Evolutionary conservation across 2,113 vertebrate genomes (phyloP), one percentile per base, ranked within the genome.

Genomic region (Mesembrinibis cayennensis): DNA sequence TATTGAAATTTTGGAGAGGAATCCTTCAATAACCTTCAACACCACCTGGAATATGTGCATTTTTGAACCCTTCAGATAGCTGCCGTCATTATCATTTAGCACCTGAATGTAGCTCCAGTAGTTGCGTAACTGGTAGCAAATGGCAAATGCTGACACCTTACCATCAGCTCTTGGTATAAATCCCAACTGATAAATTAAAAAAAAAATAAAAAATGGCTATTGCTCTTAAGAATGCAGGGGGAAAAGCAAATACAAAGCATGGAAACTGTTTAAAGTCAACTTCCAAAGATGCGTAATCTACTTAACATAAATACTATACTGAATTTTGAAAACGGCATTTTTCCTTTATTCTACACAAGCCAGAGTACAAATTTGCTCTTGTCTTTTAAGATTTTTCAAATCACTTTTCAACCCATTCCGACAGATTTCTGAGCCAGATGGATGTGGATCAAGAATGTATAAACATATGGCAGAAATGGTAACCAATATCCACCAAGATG

Each of bases 401-500:
- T 70, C 44, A 56, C 27, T 92, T 92, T 76, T 89, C 61, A 92
- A 65, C 23, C n/a, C 11, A 71, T 55, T 78, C 80, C 2, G 2
- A 61, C 16, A 56, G 81, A 91, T 78, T 96, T 91, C 69, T 69
- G 32, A 52, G 61, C 70, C 96, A 96, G 84, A 91, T 91, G 91
- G 89, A 89, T 50, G 38, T 62, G 49, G 45, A 87, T 79, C 81
- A 97, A 95, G 62, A 94, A 91, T 45, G 30, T 27, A 76, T 22
- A 91, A 96, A 72, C 87, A 93, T 72, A 95, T 62, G 73, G 69
- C 12, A 15, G 58, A 87, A 95, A 94, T 12, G 22, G 89, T 62
- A 94, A 90, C 45, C 22, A 44, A 40, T 85, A 89, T 87, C 58
- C 25, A 93, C 56, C 23, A 73, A 56, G 50, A 90, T 49, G 30